Evolutionary conservation across 2,888 invertebrate species (phyloP).

Genomic region (Eupeodes luniger): DNA sequence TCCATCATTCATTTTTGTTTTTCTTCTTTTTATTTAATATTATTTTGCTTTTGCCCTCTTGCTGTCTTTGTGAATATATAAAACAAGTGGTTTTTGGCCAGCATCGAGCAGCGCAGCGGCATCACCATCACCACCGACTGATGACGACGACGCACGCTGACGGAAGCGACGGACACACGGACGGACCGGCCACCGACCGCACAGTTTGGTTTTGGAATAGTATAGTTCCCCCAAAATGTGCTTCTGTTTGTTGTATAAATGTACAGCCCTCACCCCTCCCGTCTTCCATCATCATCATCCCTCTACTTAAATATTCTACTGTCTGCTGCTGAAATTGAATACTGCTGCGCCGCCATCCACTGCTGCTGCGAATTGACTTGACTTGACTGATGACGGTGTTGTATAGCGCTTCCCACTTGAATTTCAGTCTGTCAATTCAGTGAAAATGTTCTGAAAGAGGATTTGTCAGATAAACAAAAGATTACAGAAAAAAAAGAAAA

Average conservation of each 20-base stretch:
- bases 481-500: not conserved
- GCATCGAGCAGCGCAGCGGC: slow-evolving; percentile 21
- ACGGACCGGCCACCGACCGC: not conserved
- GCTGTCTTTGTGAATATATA: slow-evolving; percentile 35
- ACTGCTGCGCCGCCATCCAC: not conserved
- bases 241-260: slow-evolving; percentile 51
- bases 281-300: too few species aligned
- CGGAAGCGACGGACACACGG: too few species aligned
- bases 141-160: too few species aligned
- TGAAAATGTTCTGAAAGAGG: slow-evolving; percentile 33
- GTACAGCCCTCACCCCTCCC: not conserved
- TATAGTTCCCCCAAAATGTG: slow-evolving; percentile 23
- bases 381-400: slow-evolving; percentile 44
- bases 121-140: too few species aligned
- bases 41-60: slow-evolving; percentile 19
- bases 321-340: slow-evolving; percentile 48
- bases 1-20: slow-evolving; percentile 16
- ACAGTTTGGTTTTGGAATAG: not conserved
- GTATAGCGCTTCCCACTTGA: slow-evolving; percentile 44
- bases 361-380: not conserved
- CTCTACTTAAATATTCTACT: slow-evolving; percentile 37
- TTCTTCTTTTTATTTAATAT: not conserved
- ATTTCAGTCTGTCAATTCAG: slow-evolving; percentile 38
- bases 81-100: slow-evolving; percentile 57
- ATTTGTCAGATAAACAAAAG: slow-evolving; percentile 35